Conservation (phyloP, 2,797 vertebrate genomes). For the Argya squamiceps region DNA sequence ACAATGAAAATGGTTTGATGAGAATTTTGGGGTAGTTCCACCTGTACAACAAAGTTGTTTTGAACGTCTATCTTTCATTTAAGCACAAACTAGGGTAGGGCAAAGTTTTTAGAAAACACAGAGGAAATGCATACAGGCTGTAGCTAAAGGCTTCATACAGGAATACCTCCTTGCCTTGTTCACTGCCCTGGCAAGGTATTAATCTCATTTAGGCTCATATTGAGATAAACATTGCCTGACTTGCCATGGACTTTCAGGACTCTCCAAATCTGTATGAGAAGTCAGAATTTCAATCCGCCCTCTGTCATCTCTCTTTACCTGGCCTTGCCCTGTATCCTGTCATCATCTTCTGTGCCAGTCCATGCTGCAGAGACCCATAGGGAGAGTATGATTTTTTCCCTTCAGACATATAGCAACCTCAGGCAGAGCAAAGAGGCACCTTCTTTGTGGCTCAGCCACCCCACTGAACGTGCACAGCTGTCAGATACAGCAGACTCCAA, state of each 20-base stretch:
- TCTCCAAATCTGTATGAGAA: neutral
- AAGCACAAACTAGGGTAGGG: neutral
- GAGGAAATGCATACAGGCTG: neutral
- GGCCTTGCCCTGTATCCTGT: neutral
- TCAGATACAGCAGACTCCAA: neutral
- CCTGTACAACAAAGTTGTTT: neutral
- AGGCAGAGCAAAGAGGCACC: accelerated
- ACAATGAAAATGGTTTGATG: neutral
- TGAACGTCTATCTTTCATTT: neutral
- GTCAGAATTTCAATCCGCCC: neutral
- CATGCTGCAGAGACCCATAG: accelerated
- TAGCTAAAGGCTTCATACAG: neutral
- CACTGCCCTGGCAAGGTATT: neutral
- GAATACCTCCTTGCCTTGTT: neutral
- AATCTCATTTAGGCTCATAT: neutral
- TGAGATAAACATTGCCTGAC: neutral
- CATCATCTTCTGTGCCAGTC: neutral
- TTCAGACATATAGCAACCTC: neutral
- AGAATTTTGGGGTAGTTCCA: neutral
- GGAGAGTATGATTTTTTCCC: neutral
- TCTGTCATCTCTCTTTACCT: neutral
- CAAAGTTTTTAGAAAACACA: neutral
- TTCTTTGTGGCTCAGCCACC: neutral
- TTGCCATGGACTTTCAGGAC: neutral
- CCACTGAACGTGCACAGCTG: accelerated